Evolutionary conservation across 2,888 invertebrate genomes (phyloP), one percentile per base, ranked within the genome.

Genomic region (Leptopilina syphax): DNA sequence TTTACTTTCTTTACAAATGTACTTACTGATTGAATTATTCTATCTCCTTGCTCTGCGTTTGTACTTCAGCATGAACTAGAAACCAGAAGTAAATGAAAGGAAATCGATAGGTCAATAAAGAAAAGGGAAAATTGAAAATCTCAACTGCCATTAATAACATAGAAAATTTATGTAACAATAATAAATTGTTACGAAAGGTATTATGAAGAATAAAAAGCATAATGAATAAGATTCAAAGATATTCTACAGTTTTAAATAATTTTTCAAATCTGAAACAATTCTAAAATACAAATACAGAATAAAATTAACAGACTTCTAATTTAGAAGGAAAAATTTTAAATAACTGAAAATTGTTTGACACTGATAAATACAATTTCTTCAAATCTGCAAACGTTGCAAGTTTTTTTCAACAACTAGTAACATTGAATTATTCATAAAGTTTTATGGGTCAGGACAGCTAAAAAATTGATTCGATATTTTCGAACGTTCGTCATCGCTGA

Each of bases 1-100:
- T 57, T 57, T 18, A 60, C n/a, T 60, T 12, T 18, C 63, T 79
- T 79, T 67, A 47, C 41, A 79, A 80, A 80, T 80, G 76, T 80
- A 79, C 78, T 44, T 47, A 60, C 34, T 10, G 63, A 60, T 76
- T 76, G 57, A 27, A 76, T 76, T 79, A 76, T 79, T 76, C 65
- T 8, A 44, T 12, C 67, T 13, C 54, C 12, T 13, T 57, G 24
- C 27, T 47, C 13, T 3, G 34, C 7, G 50, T 34, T 57, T 34
- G 13, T 54, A 34, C 27, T 27, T 70, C 12, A 54, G 7, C 70
- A 34, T 70, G 34, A 34, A 54, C 24, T 18, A 13, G 27, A 5
- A 50, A 27, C 13, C 34, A 12, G 8, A 6, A 57, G 12, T 7
- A n/a, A 70, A 54, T 70, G 54, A 57, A 10, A 50, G 24, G 54